Evolutionary conservation across 2,888 invertebrate genomes (phyloP), one percentile per base, ranked within the genome.

Genomic region (Colletes collaris): DNA sequence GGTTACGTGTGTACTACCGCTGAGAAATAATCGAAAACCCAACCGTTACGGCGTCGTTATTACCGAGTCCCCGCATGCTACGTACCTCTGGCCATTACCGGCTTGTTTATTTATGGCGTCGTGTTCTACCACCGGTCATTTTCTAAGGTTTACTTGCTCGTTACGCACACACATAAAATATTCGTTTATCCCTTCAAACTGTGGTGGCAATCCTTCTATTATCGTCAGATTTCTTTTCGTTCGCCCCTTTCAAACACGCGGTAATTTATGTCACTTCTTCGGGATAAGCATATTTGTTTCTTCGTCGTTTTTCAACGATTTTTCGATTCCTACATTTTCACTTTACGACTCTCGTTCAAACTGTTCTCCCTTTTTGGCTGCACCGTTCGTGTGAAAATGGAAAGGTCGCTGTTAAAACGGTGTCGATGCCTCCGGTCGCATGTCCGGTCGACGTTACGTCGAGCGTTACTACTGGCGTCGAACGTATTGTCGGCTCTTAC

Each of bases 21-120:
- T 53, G 65, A 53, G 64, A 76, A 82, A 72, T 82, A 76, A 72
- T 66, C 70, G 55, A 35, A 73, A 81, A 65, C 63, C 16, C 37
- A 65, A 59, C 50, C 75, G 69, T 75, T 72, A 81, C 65, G 58
- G 4, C 44, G 27, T 46, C 53, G 60, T 69, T 65, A 44, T 64
- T 27, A 53, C 40, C n/a, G 55, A 37, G 75, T 46, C 58, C 50
- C 40, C 68, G 50, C 76, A 74, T 73, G 76, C 76, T 16, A 76
- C 62, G 59, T 82, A 73, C 73, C 59, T 44, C n/a, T 60, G 66
- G 70, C 72, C 70, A 50, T 70, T 71, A 82, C 73, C 59, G 63
- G 56, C 76, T 53, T 56, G 27, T 49, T 64, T 68, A 69, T 78
- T 78, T 74, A 74, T 46, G 68, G 7, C n/a, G 37, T 11, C 62